Conservation (phyloP, 2,113 vertebrate genomes). For the Petaurus breviceps region DNA sequence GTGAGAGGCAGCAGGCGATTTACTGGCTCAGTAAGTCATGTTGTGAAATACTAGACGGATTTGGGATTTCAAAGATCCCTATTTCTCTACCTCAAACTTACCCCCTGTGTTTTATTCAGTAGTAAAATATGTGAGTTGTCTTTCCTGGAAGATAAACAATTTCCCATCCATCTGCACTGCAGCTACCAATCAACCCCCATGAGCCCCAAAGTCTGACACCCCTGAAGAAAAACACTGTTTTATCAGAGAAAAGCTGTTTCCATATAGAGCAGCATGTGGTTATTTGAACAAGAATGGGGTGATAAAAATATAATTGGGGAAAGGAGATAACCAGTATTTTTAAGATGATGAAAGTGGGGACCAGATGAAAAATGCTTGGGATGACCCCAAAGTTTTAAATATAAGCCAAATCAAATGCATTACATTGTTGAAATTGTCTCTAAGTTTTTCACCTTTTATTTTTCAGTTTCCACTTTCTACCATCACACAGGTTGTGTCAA, state of each 20-base stretch:
- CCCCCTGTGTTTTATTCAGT: not conserved
- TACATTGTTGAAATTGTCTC: not conserved
- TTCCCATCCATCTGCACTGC: constrained; percentile 57
- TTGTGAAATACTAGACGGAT: not conserved
- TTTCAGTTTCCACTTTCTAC: constrained; percentile 4
- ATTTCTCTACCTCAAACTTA: constrained; percentile 35
- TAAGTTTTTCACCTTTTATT: not conserved
- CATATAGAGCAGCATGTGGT: not conserved
- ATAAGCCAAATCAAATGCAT: constrained; percentile 23
- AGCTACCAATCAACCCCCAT: constrained; percentile 11
- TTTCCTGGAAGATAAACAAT: constrained; percentile 3
- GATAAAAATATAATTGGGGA: constrained; percentile 57
- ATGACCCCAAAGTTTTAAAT: constrained; percentile 57
- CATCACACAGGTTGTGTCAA: not conserved
- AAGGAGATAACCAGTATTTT: constrained; percentile 39
- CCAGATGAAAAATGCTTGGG: constrained; percentile 49
- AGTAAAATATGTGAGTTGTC: constrained; percentile 39
- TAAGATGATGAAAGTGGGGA: constrained; percentile 30
- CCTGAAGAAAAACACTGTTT: constrained; percentile 46
- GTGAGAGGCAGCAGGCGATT: constrained; percentile 17
- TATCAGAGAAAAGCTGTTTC: constrained; percentile 22
- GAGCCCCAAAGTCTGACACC: constrained; percentile 35
- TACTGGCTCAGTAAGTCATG: constrained; percentile 26
- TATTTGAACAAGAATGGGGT: constrained; percentile 58
- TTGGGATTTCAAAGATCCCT: constrained; percentile 17